Evolutionary conservation across 2,888 invertebrate genomes (phyloP).

Genomic region (Rhagophthalmus giganteus): DNA sequence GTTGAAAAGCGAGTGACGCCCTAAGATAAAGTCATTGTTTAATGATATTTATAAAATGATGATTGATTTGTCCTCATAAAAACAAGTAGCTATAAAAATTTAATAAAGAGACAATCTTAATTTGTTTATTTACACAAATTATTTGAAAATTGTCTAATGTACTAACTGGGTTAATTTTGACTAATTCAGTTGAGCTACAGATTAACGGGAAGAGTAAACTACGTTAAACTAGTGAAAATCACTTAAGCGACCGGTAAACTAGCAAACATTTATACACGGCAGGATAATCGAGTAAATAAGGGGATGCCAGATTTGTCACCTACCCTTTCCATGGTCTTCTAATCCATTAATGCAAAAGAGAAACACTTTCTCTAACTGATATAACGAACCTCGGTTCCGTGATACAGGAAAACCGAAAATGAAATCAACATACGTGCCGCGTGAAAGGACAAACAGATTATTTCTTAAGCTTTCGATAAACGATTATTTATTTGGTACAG

Average conservation of each 20-base stretch:
- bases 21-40: too few species aligned
- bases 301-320: slow-evolving; percentile 23
- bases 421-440: too few species aligned
- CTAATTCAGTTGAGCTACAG: slow-evolving; percentile 24
- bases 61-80: too few species aligned
- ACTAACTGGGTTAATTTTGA: slow-evolving; percentile 25
- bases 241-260: slow-evolving; percentile 30
- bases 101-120: background rate
- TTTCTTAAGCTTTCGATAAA: too few species aligned
- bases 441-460: too few species aligned
- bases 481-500: too few species aligned
- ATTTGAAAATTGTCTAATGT: slow-evolving; percentile 11
- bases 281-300: slow-evolving; percentile 29
- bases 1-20: too few species aligned
- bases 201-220: slow-evolving; percentile 28
- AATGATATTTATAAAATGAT: too few species aligned
- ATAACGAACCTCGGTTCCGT: too few species aligned
- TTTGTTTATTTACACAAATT: background rate
- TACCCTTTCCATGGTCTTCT: slow-evolving; percentile 17
- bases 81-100: too few species aligned
- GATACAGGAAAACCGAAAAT: too few species aligned
- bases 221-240: slow-evolving; percentile 27
- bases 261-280: slow-evolving; percentile 28
- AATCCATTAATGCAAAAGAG: slow-evolving; percentile 6
- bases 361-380: too few species aligned